Evolutionary conservation across 2,888 invertebrate genomes (phyloP), one percentile per base, ranked within the genome.

Genomic region (Lymantria monacha): DNA sequence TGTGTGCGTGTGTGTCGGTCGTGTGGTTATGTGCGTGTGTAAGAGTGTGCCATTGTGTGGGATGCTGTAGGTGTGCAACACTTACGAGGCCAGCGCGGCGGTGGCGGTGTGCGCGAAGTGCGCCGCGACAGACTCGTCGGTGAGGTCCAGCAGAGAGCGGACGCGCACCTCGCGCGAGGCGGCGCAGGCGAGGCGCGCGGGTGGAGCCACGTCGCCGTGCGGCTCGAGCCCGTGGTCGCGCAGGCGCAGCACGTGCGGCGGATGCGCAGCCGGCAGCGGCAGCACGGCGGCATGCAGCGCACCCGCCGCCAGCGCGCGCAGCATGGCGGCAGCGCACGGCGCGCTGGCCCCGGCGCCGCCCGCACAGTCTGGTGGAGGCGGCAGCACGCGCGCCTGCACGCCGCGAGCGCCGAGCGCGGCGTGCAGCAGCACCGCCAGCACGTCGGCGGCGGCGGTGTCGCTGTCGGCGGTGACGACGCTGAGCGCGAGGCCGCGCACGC

Each of bases 91-190:
- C 33, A 5, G 38, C 2, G 51, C 53, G 14, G 37, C 43, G 13
- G 33, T 43, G 44, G 3, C 43, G 64, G 37, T 7, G 59, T 22
- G 22, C 22, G 2, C 22, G 65, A 81, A 83, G 46, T 14, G 52
- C 5, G 66, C 63, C 15, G 83, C 73, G 9, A 67, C 33, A 0
- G 38, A 46, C 22, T 58, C 44, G 46, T 79, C 77, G 7, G 76
- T 68, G 30, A 86, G 72, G 63, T 87, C 87, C 10, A 81, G 76
- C 53, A 87, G 69, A 13, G 87, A 83, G 55, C 78, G 75, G 46
- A 79, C 83, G 37, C 76, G 74, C 57, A 82, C 65, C 12, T 81
- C 76, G 56, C 75, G 72, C 48, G 75, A 66, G 14, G 67, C 50
- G 15, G 49, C 15, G 15, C 41, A 8, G 7, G 65, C 50, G 49